Evolutionary conservation across 2,113 vertebrate species (phyloP).

Genomic region (Cyanocitta stelleri): DNA sequence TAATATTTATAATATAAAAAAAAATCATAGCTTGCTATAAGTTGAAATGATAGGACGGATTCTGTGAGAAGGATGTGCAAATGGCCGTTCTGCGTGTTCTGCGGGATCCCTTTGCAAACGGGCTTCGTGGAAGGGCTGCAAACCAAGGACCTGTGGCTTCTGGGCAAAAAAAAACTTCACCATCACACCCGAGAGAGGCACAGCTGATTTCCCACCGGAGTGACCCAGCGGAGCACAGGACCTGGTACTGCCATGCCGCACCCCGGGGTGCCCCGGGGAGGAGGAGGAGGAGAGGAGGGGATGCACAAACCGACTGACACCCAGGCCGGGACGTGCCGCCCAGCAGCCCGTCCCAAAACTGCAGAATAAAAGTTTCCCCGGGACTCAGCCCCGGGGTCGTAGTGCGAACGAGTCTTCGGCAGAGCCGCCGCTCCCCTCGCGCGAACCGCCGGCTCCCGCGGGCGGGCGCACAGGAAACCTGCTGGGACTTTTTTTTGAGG

Average conservation of each 20-base stretch:
- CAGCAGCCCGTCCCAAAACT: conserved; percentile 84
- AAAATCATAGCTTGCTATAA: conserved; percentile 84
- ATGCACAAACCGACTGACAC: conserved; percentile 29
- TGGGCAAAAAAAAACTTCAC: background rate
- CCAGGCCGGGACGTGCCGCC: conserved; percentile 78
- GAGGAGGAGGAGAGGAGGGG: background rate
- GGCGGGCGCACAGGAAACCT: background rate
- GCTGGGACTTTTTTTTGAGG: background rate
- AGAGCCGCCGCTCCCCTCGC: conserved; percentile 45
- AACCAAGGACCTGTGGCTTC: conserved; percentile 73
- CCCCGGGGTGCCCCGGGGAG: background rate
- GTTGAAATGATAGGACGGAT: conserved; percentile 97
- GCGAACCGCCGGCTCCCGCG: conserved; percentile 16
- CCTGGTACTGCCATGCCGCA: background rate
- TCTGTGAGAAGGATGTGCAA: conserved; percentile 86
- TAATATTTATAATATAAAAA: conserved; percentile 85
- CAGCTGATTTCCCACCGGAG: background rate
- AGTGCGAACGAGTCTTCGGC: conserved; percentile 64
- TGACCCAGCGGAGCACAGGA: background rate
- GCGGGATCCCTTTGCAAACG: conserved; percentile 69
- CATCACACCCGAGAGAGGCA: conserved; percentile 4
- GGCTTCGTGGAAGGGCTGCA: conserved; percentile 64
- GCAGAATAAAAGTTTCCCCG: conserved; percentile 69
- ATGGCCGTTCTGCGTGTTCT: conserved; percentile 75
- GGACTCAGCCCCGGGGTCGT: conserved; percentile 74